Percentiles rank a stretch among this genome's conserved stretches.
phyloP scores from a whole-genome alignment of 2,797 vertebrate species.

The Emydoidea blandingii region DNA sequence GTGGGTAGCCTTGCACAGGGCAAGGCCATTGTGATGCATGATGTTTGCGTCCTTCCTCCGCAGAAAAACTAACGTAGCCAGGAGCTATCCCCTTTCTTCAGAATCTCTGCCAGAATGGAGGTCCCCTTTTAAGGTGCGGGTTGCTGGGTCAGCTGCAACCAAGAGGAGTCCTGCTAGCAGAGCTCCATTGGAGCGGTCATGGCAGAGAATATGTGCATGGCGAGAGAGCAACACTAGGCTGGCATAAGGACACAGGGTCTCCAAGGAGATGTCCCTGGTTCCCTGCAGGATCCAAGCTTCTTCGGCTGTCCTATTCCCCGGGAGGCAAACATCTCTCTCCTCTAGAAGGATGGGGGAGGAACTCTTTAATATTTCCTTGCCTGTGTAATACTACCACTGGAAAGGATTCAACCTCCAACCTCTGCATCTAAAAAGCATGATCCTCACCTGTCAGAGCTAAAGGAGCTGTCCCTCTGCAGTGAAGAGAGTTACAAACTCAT shows the following conservation, averaged over 20 bases:
- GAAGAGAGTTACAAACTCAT: background rate
- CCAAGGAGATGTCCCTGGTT: background rate
- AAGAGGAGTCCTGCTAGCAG: background rate
- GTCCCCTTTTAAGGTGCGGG: background rate
- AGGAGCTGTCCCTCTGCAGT: fast-evolving
- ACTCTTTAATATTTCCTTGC: background rate
- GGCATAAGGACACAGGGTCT: background rate
- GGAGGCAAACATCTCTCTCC: background rate
- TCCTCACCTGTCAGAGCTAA: background rate
- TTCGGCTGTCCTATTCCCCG: background rate
- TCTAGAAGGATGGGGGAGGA: background rate
- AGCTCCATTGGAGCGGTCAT: background rate
- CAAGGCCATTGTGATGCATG: background rate
- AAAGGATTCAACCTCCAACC: background rate
- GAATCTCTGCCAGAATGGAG: background rate
- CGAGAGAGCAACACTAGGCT: background rate
- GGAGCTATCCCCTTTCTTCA: background rate
- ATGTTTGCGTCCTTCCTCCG: background rate
- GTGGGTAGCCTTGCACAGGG: background rate
- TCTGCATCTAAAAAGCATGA: background rate
- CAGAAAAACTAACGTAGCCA: background rate
- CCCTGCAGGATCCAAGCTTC: no score
- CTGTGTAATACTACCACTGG: background rate
- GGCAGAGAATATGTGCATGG: background rate
- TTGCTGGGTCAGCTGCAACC: background rate